These are phyloP conservation scores for Scaptomyza flava DNA, from an alignment of 2,888 invertebrate genomes.

Conservation along the genomic window DNA sequence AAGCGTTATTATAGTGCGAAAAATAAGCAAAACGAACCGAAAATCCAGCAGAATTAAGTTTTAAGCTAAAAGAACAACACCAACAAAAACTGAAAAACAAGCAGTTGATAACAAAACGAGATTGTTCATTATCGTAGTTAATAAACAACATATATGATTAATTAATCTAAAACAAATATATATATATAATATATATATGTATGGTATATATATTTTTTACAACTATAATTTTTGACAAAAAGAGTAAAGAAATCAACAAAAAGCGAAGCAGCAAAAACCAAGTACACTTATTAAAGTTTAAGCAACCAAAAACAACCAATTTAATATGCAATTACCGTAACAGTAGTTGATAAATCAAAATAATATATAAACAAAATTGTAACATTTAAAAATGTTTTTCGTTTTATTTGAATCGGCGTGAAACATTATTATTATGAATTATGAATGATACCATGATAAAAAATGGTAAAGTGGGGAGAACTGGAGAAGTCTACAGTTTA, in stretches of 20 bases:
- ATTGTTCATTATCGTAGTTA: slow-evolving; percentile 69
- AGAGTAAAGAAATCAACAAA: slow-evolving; percentile 29
- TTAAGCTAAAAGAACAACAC: slow-evolving; percentile 54
- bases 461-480: too few species aligned
- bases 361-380: slow-evolving; percentile 65
- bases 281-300: slow-evolving; percentile 78
- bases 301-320: slow-evolving; percentile 73
- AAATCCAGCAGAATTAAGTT: slow-evolving; percentile 59
- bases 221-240: slow-evolving; percentile 69
- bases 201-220: slow-evolving; percentile 74
- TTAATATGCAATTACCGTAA: slow-evolving; percentile 80
- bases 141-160: slow-evolving; percentile 36
- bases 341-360: slow-evolving; percentile 81
- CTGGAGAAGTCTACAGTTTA: too few species aligned
- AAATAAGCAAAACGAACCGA: slow-evolving; percentile 50
- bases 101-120: slow-evolving; percentile 35
- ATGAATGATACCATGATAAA: neutral
- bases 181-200: slow-evolving; percentile 17
- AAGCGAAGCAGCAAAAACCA: slow-evolving; percentile 69
- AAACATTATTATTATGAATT: neutral
- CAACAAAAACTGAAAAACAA: slow-evolving; percentile 18
- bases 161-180: neutral
- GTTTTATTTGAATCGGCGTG: slow-evolving; percentile 15
- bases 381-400: slow-evolving; percentile 54
- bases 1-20: slow-evolving; percentile 73